Evolutionary conservation across 2,113 vertebrate genomes (phyloP).

Genomic region (Enhydra lutris): DNA sequence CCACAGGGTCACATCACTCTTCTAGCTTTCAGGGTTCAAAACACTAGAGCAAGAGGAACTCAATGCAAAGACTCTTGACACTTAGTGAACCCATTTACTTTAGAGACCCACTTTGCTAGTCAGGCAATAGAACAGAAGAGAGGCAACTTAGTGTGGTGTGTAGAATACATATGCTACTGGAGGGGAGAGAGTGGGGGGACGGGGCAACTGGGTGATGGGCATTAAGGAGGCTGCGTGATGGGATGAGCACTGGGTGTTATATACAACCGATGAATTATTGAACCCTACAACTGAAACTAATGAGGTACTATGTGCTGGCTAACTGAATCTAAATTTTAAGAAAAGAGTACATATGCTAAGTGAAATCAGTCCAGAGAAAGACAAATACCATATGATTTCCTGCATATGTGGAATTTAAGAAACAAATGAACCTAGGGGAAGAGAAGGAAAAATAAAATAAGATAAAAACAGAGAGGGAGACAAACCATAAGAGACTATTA

Average conservation of each 20-base stretch:
- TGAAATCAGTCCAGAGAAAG: not conserved
- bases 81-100: not conserved
- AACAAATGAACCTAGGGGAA: not conserved
- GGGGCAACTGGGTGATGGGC: no score
- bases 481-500: no score
- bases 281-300: no score
- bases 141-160: not conserved
- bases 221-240: no score
- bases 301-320: no score
- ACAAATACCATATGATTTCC: not conserved
- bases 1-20: not conserved
- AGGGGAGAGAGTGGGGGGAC: no score
- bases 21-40: not conserved
- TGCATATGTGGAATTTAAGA: not conserved
- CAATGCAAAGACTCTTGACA: not conserved
- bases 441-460: not conserved
- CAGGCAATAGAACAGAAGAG: not conserved
- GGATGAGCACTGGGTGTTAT: no score
- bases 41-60: not conserved
- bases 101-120: not conserved
- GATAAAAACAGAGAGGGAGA: not conserved
- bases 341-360: not conserved
- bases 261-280: no score
- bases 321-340: no score
- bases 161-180: not conserved